Percentiles rank a stretch among this genome's conserved stretches.
These are phyloP conservation scores for Styela plicata DNA, from an alignment of 23 tunicate genomes.

Conservation along the genomic window DNA sequence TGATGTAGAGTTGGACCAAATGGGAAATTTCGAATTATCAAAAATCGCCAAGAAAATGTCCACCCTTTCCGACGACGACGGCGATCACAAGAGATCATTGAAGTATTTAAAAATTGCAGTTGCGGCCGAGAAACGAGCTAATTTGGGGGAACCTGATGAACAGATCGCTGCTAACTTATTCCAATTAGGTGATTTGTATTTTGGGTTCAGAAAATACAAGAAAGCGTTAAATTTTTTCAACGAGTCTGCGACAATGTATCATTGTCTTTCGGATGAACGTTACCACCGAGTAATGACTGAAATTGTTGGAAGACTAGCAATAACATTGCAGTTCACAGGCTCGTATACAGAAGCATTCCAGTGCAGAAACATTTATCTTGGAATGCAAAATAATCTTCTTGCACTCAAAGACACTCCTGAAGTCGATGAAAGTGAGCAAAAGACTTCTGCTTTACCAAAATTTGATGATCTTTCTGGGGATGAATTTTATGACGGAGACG, in stretches of 20 bases:
- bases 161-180: background rate
- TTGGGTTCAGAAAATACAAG: conserved; percentile 1
- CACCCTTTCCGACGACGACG: background rate
- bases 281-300: background rate
- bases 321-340: background rate
- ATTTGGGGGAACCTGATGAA: conserved; percentile 15
- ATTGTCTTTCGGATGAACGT: background rate
- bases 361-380: background rate
- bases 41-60: conserved; percentile 19
- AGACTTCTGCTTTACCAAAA: no score
- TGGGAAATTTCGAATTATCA: background rate
- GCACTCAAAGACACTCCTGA: background rate
- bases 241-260: conserved; percentile 10
- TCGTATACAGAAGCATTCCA: background rate
- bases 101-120: conserved; percentile 11
- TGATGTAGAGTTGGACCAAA: background rate
- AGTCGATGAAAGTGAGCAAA: background rate
- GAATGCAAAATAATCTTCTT: background rate
- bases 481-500: background rate
- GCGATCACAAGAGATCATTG: conserved; percentile 1
- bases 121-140: background rate
- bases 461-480: no score
- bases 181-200: conserved; percentile 2
- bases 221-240: background rate
- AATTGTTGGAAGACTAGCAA: background rate